phyloP scores from a whole-genome alignment of 2,113 vertebrate species.

The Oncorhynchus tshawytscha region DNA sequence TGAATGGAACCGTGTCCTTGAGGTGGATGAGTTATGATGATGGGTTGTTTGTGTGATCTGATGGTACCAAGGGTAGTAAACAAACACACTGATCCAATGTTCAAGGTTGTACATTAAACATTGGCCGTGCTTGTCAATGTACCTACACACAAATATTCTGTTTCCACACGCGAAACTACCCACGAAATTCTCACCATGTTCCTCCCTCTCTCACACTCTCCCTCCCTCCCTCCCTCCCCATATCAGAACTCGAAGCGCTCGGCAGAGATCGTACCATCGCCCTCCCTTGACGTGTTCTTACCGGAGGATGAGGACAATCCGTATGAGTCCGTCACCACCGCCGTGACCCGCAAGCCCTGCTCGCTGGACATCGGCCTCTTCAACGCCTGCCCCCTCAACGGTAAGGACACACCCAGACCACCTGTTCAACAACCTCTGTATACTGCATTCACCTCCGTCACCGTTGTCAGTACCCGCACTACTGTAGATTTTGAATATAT shows the following conservation, averaged over 20 bases:
- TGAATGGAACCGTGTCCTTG: no score
- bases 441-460: background rate
- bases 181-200: background rate
- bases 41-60: no score
- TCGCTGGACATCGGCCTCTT: slow-evolving; percentile 87
- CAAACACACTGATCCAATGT: no score
- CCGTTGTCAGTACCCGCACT: no score
- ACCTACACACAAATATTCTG: background rate
- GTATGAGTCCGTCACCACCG: slow-evolving; percentile 84
- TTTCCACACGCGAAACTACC: background rate
- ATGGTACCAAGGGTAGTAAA: no score
- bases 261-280: slow-evolving; percentile 80
- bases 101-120: no score
- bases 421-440: no score
- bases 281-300: slow-evolving; percentile 85
- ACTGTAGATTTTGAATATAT: no score
- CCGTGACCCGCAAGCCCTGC: slow-evolving; percentile 93
- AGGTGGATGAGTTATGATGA: no score
- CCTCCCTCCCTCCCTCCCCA: background rate
- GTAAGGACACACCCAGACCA: slow-evolving; percentile 67
- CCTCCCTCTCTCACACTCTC: background rate
- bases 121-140: background rate
- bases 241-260: slow-evolving; percentile 83
- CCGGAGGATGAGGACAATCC: slow-evolving; percentile 88
- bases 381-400: slow-evolving; percentile 76